Percentiles rank a stretch among this genome's conserved stretches.
Evolutionary conservation across 2,113 vertebrate genomes (phyloP).

Genomic region (Clupea harengus): DNA sequence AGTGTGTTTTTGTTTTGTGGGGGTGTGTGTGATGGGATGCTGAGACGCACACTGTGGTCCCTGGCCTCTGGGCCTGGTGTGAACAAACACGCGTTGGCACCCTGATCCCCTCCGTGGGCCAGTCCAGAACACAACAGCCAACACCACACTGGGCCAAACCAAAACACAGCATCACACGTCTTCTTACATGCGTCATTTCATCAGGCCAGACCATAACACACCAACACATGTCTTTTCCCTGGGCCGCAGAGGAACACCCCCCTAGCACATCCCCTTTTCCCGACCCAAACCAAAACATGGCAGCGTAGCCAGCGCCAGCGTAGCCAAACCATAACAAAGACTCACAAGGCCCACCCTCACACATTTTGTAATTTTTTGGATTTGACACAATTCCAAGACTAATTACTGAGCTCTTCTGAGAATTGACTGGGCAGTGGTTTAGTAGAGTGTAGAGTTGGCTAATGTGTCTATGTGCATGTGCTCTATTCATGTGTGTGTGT

Average conservation of each 20-base stretch:
- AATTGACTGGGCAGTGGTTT: neutral
- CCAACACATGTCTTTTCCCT: neutral
- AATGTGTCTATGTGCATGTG: neutral
- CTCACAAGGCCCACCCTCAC: neutral
- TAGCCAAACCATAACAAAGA: too few species aligned
- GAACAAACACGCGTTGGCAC: neutral
- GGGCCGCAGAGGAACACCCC: too few species aligned
- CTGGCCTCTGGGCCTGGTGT: neutral
- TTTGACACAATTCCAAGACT: neutral
- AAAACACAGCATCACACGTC: neutral
- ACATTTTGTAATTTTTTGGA: neutral
- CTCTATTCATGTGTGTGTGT: neutral
- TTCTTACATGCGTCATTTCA: neutral
- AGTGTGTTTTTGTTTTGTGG: neutral
- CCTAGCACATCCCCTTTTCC: too few species aligned
- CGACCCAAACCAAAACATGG: neutral
- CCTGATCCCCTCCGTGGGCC: neutral
- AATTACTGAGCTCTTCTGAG: constrained; percentile 2
- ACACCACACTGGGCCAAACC: neutral
- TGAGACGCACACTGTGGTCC: neutral
- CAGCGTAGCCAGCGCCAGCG: neutral
- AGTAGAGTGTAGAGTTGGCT: neutral
- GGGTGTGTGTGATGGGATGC: too few species aligned
- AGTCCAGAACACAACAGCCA: neutral
- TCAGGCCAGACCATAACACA: neutral